Base-by-base conservation (phyloP, 1,140 invertebrate genomes). In the Anagrus nilaparvatae region DNA sequence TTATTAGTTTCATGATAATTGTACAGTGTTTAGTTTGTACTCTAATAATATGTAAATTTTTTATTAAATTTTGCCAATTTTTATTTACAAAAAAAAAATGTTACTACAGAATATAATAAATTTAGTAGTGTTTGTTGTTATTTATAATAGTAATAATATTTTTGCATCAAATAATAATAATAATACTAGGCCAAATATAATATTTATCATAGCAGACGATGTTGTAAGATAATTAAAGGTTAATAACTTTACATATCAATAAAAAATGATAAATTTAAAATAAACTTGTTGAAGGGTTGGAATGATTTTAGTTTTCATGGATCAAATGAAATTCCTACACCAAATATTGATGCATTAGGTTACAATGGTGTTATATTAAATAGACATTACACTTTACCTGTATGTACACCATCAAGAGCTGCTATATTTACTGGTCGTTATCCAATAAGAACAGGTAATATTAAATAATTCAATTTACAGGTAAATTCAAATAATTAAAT, bases 241-340 rank as follows among this genome's bases (percentile, higher is more conserved):
- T 24, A 27, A 6, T 6, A 27, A 27, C 24, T 27, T 6, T 12
- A 27, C 24, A 40, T 41, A 31, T 31, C 24, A 21, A 36, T 16
- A 13, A 32, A 18, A 39, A 17, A 32, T 27, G 13, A 44, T 30
- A 3, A 29, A 36, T 44, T 29, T n/a, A n/a, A n/a, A n/a, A n/a
- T n/a, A n/a, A n/a, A n/a, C n/a, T n/a, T n/a, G n/a, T n/a, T n/a
- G n/a, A n/a, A 82, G 79, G 80, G 79, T 1, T 82, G 76, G 74
- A 79, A 81, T 56, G 79, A 84, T 57, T 74, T 83, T 3, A 73
- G 80, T 48, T 84, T 81, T 53, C 79, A 83, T 51, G 81, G 81
- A 2, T 73, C 76, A 2, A 56, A 74, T 38, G 69, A 83, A 57
- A 75, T 81, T 50, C 75, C 73, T 13, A 81, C 79, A 3, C 78